These are phyloP conservation scores for Nymphalis io DNA, from an alignment of 1,140 invertebrate species.

Conservation along the genomic window DNA sequence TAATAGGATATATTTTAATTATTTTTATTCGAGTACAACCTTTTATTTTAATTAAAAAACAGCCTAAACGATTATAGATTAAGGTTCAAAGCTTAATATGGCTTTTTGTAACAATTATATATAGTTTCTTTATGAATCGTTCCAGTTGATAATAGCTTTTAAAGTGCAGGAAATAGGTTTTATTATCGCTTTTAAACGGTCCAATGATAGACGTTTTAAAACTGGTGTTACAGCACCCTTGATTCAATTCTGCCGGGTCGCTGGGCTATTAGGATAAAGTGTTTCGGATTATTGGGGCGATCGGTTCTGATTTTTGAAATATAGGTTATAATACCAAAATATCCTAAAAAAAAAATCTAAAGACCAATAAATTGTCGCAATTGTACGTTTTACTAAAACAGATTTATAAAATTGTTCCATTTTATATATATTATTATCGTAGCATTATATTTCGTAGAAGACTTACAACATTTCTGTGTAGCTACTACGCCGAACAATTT, in stretches of 20 bases:
- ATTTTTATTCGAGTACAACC: not conserved
- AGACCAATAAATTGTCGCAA: no score
- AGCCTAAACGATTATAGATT: not conserved
- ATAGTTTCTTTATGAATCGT: not conserved
- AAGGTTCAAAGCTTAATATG: no score
- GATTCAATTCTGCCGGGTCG: constrained; percentile 33
- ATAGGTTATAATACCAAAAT: constrained; percentile 2
- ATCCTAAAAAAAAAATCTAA: not conserved
- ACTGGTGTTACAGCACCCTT: constrained; percentile 13
- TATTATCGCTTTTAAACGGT: not conserved
- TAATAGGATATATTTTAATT: no score
- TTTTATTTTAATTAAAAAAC: not conserved
- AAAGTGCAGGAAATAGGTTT: not conserved
- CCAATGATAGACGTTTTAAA: constrained; percentile 3
- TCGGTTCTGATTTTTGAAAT: constrained; percentile 11
- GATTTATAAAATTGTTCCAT: not conserved
- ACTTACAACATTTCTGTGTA: no score
- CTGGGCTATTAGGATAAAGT: constrained; percentile 30
- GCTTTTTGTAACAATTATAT: not conserved
- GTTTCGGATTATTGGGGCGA: constrained; percentile 29
- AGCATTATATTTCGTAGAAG: no score
- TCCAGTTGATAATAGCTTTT: not conserved
- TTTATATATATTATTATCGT: no score
- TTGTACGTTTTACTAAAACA: not conserved
- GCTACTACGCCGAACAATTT: no score